Conservation (phyloP, 2,113 vertebrate species). For the Marmota monax region DNA sequence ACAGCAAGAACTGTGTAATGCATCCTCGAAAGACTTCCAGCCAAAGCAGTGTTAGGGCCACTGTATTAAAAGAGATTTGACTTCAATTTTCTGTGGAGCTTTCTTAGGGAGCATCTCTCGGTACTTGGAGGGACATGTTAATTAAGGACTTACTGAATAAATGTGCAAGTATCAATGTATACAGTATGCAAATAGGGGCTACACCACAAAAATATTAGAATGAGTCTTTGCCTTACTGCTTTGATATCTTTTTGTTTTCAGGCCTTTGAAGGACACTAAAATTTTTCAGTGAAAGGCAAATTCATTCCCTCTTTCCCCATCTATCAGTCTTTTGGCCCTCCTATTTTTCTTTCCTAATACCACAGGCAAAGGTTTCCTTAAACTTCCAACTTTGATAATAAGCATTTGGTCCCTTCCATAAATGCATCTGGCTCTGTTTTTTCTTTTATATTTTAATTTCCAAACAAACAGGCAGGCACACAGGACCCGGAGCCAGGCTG, state of each 20-base stretch:
- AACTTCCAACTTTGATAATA: slow-evolving; percentile 79
- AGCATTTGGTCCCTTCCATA: slow-evolving; percentile 65
- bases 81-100: background rate
- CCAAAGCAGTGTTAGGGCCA: background rate
- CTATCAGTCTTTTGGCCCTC: background rate
- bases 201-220: background rate
- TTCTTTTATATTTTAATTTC: slow-evolving; percentile 70
- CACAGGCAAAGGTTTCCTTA: slow-evolving; percentile 76
- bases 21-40: background rate
- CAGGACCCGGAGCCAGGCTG: slow-evolving; percentile 67
- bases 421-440: slow-evolving; percentile 70
- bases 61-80: background rate
- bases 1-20: background rate
- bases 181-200: background rate
- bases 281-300: slow-evolving; percentile 12
- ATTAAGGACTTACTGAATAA: background rate
- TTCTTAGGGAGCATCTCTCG: background rate
- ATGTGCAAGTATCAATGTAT: background rate
- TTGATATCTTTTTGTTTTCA: background rate
- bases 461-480: slow-evolving; percentile 77
- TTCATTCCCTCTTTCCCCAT: background rate
- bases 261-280: background rate
- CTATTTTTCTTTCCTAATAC: slow-evolving; percentile 36
- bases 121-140: background rate
- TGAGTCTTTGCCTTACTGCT: background rate